These are phyloP conservation scores for Hormaphis cornu DNA, from an alignment of 1,140 invertebrate species.

Conservation along the genomic window DNA sequence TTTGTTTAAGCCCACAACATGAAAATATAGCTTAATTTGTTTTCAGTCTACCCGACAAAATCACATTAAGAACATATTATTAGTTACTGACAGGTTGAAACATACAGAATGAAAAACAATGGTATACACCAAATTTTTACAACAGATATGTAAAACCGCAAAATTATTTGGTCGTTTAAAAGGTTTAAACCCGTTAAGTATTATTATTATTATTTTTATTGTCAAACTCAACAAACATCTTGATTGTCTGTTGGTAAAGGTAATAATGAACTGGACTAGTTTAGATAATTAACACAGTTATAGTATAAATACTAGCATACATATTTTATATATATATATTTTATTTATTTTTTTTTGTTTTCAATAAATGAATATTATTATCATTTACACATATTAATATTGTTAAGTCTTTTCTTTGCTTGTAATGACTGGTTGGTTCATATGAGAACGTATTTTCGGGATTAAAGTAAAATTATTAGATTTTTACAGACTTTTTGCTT, in stretches of 20 bases:
- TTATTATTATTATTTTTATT: background rate
- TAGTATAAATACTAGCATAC: background rate
- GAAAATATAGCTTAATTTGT: background rate
- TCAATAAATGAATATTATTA: conserved; percentile 2
- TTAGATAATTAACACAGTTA: background rate
- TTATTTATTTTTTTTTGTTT: background rate
- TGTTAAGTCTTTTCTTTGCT: conserved; percentile 30
- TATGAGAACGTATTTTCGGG: conserved; percentile 4
- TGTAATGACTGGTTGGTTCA: conserved; percentile 29
- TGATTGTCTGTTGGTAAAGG: conserved; percentile 26
- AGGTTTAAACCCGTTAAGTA: background rate
- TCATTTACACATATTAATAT: conserved; percentile 31
- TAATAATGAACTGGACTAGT: conserved; percentile 6
- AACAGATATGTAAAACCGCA: conserved; percentile 24
- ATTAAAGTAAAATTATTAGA: conserved; percentile 2
- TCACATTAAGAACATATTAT: conserved; percentile 6
- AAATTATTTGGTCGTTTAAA: background rate
- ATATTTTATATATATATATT: background rate
- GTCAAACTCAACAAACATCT: conserved; percentile 13
- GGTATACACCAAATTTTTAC: background rate
- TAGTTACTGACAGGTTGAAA: background rate
- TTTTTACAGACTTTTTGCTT: background rate
- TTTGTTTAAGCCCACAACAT: conserved; percentile 12
- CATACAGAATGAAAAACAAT: background rate
- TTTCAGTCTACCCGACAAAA: conserved; percentile 27